Evolutionary conservation across 2,888 invertebrate genomes (phyloP).

Genomic region (Dendrolimus houi): DNA sequence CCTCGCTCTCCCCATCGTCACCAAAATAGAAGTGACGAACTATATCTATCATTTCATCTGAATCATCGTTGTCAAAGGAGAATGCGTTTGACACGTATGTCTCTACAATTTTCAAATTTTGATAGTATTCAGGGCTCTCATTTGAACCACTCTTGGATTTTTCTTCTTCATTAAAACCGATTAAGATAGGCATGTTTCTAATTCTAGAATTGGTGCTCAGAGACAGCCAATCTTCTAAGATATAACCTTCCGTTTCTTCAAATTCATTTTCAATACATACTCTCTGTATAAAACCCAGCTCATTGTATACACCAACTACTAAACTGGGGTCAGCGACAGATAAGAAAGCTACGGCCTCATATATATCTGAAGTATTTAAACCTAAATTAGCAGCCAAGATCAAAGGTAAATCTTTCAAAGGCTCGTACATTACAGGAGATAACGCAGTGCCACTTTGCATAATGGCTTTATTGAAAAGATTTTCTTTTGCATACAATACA

Average conservation of each 20-base stretch:
- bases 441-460: slow-evolving; percentile 30
- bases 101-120: neutral
- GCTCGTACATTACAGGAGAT: slow-evolving; percentile 11
- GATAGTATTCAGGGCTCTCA: neutral
- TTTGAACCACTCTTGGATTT: neutral
- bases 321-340: slow-evolving; percentile 15
- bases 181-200: slow-evolving; percentile 20
- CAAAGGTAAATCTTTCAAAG: slow-evolving; percentile 19
- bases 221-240: slow-evolving; percentile 21
- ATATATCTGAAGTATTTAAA: slow-evolving; percentile 15
- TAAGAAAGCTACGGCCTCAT: slow-evolving; percentile 28
- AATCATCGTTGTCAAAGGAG: slow-evolving; percentile 5
- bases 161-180: slow-evolving; percentile 28
- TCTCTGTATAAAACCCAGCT: slow-evolving; percentile 13
- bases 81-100: neutral
- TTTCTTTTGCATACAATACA: slow-evolving; percentile 23
- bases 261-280: slow-evolving; percentile 29
- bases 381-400: slow-evolving; percentile 27
- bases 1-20: slow-evolving; percentile 7
- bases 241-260: slow-evolving; percentile 24
- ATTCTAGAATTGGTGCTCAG: slow-evolving; percentile 16
- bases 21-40: slow-evolving; percentile 14
- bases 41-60: slow-evolving; percentile 4
- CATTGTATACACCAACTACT: slow-evolving; percentile 20
- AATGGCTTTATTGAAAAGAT: slow-evolving; percentile 28